phyloP scores from a whole-genome alignment of 2,113 vertebrate genomes.

The Scopus umbretta region DNA sequence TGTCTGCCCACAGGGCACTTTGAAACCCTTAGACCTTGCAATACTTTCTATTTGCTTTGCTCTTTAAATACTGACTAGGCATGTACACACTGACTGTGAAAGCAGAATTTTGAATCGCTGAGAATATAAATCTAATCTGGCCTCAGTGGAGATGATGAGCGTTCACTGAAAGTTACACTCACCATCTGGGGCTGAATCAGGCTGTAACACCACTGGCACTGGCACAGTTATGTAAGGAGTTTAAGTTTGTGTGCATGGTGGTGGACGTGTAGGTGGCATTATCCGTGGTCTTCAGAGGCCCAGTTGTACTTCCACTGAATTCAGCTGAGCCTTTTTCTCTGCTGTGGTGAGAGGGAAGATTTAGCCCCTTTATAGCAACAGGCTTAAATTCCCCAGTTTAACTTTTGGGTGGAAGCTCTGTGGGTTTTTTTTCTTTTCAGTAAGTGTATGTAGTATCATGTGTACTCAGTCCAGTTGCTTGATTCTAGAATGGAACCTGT shows the following conservation, averaged over 20 bases:
- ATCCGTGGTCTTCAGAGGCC: background rate
- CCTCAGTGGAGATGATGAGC: background rate
- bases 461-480: background rate
- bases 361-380: background rate
- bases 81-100: background rate
- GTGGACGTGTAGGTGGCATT: background rate
- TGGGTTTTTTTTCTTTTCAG: background rate
- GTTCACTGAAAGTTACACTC: background rate
- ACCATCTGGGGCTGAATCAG: background rate
- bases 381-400: background rate
- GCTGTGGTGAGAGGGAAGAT: background rate
- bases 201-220: background rate
- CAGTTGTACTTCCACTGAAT: background rate
- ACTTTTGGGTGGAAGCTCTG: background rate
- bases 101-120: background rate
- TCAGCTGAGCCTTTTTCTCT: background rate
- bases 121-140: background rate
- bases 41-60: background rate
- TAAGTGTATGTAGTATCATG: background rate
- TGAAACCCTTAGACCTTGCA: background rate
- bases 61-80: background rate
- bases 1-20: background rate
- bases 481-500: background rate
- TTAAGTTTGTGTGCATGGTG: background rate
- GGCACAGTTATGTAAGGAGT: background rate